Evolutionary conservation across 2,113 vertebrate species (phyloP), one percentile per base, ranked within the genome.

Genomic region (Gopherus evgoodei): DNA sequence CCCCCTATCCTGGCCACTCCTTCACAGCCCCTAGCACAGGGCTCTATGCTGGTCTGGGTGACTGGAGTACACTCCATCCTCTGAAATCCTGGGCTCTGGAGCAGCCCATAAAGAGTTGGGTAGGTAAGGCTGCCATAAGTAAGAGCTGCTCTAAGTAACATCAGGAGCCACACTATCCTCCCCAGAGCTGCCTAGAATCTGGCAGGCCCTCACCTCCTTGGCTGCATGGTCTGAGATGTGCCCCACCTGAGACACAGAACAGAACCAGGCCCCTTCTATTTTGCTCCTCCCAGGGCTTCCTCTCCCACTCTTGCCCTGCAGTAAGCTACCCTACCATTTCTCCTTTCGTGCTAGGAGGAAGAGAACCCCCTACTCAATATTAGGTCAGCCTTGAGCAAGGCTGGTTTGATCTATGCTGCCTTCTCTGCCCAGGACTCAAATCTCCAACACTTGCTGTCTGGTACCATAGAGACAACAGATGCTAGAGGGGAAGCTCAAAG

Each of bases 391-490:
- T 38, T 10, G 25, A 93, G 69, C 31, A 89, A 80, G 42, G 17
- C 27, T 69, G 22, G 42, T 57, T 65, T 52, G 25, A 95, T 81
- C 44, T 11, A 21, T 0, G 1, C 86, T 59, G 75, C 83, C 0
- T 1, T 52, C 62, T 84, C 50, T 85, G 49, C 62, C 85, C 86
- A 2, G 42, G 76, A 52, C 62, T 80, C 81, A 89, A 91, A 91
- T 38, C 90, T 91, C 1, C 5, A 82, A 2, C 21, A 88, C 12
- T 87, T 79, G 62, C 94, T 80, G 84, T n/a, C 47, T 89, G 31
- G 24, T 93, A 86, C 78, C 78, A 56, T 78, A 76, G 35, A 93
- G 84, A 85, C 38, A 91, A 78, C 29, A 24, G 44, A 83, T 31
- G 27, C 16, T 1, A 47, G 81, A 94, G 52, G 85, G 27, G 84